Evolutionary conservation across 2,888 invertebrate genomes (phyloP).

Genomic region (Salpingus planirostris): DNA sequence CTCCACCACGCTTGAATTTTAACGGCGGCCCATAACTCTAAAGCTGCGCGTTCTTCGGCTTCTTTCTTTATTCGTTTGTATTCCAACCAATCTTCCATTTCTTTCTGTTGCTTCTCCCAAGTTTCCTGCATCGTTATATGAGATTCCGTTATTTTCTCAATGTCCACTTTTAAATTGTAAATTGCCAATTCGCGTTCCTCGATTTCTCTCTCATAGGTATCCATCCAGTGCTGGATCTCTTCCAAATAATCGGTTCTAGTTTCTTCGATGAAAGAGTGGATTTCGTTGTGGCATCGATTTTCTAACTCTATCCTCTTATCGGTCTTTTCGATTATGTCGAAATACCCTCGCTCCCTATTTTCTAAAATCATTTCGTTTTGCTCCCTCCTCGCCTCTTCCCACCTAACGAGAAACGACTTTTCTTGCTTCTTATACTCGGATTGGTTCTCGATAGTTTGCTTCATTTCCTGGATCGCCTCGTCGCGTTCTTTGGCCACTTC

Average conservation of each 20-base stretch:
- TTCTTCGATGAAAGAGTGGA: constrained; percentile 6
- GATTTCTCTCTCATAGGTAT: neutral
- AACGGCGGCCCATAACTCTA: constrained; percentile 20
- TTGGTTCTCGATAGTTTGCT: no score
- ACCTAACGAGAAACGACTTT: constrained; percentile 20
- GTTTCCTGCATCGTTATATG: constrained; percentile 8
- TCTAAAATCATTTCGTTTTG: constrained; percentile 25
- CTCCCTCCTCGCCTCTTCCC: constrained; percentile 27
- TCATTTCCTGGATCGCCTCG: no score
- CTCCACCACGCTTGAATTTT: constrained; percentile 33
- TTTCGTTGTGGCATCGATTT: neutral
- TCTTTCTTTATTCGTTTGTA: constrained; percentile 19
- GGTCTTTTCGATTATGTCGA: neutral
- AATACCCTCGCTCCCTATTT: constrained; percentile 17
- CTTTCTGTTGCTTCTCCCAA: constrained; percentile 19
- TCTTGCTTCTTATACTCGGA: no score
- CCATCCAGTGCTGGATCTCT: neutral
- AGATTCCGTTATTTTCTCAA: neutral
- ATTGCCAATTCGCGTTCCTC: neutral
- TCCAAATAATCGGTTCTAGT: neutral
- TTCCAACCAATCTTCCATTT: constrained; percentile 25
- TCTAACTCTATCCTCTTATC: neutral
- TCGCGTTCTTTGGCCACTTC: no score
- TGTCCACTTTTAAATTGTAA: neutral
- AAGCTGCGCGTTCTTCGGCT: constrained; percentile 15